Evolutionary conservation across 2,888 invertebrate genomes (phyloP), one percentile per base, ranked within the genome.

Genomic region (Apamea sordens): DNA sequence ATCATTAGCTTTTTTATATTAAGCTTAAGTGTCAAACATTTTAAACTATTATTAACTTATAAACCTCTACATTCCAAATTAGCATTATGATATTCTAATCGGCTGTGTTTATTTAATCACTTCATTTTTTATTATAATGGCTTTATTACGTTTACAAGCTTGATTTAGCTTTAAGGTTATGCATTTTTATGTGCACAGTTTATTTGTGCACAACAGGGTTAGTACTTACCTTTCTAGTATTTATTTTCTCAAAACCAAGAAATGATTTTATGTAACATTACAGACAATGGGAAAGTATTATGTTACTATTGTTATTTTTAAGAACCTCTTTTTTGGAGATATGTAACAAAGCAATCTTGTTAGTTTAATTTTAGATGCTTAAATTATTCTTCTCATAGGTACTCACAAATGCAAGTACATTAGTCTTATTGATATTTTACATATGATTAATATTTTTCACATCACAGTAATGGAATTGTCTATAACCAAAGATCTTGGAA

Each of bases 21-120:
- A 95, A 94, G 92, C 89, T 87, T 95, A 95, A 95, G 95, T 92
- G 90, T 92, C 86, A 89, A 88, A 88, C 90, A 87, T 91, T 90
- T 80, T 76, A 77, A 85, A 81, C 63, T 83, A 88, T 73, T 86
- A 78, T 90, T 92, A 93, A 93, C 89, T 91, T 92, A 90, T 92
- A 91, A 93, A 94, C 90, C 92, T 92, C 91, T 93, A 95, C 96
- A 96, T 96, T 96, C 96, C 96, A 95, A 94, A 94, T 94, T 95
- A 93, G 93, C 91, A 86, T 91, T 91, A 92, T 89, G 82, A 89
- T 88, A 82, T 93, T 91, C 88, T 91, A 88, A 94, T 95, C 92
- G 95, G 95, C 95, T 95, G 95, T 95, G 95, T 93, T 92, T 90
- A 85, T 89, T 89, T 88, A 86, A 86, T 88, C 84, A 86, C 75